Conservation (phyloP, 2,113 vertebrate genomes). For the Platichthys flesus region DNA sequence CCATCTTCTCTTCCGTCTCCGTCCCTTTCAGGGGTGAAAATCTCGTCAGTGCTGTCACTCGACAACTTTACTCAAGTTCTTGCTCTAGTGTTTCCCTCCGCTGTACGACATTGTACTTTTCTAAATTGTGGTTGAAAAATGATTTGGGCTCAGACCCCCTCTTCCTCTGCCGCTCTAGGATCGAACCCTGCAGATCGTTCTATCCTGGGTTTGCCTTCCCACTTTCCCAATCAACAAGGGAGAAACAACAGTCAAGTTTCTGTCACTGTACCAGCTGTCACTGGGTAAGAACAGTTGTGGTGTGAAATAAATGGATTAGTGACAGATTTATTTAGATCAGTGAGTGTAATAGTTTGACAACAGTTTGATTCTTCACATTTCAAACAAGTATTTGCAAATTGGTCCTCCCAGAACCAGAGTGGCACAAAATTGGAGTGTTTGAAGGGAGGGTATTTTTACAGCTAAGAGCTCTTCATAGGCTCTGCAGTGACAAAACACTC, state of each 20-base stretch:
- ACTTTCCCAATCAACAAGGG: neutral
- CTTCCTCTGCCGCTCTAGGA: conserved; percentile 1
- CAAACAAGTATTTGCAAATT: too few species aligned
- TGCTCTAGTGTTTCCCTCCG: neutral
- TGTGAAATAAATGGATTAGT: conserved; percentile 36
- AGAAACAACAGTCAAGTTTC: neutral
- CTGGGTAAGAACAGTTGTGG: conserved; percentile 13
- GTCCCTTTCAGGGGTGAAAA: too few species aligned
- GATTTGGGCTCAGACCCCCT: neutral
- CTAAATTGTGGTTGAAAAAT: conserved; percentile 14
- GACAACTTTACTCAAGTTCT: neutral
- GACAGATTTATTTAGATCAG: conserved; percentile 41
- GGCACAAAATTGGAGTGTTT: too few species aligned
- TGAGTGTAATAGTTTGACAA: conserved; percentile 42
- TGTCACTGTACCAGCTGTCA: conserved; percentile 15
- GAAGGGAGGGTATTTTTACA: too few species aligned
- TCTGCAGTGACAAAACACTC: too few species aligned
- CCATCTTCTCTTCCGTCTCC: neutral
- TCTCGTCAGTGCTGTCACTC: conserved; percentile 11
- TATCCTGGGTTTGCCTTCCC: conserved; percentile 6
- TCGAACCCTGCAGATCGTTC: neutral
- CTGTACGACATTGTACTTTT: neutral
- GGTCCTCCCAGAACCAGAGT: too few species aligned
- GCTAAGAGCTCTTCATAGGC: too few species aligned
- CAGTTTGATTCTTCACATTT: too few species aligned